Conservation (phyloP, 2,888 invertebrate genomes). For the Linnaemya tessellans region DNA sequence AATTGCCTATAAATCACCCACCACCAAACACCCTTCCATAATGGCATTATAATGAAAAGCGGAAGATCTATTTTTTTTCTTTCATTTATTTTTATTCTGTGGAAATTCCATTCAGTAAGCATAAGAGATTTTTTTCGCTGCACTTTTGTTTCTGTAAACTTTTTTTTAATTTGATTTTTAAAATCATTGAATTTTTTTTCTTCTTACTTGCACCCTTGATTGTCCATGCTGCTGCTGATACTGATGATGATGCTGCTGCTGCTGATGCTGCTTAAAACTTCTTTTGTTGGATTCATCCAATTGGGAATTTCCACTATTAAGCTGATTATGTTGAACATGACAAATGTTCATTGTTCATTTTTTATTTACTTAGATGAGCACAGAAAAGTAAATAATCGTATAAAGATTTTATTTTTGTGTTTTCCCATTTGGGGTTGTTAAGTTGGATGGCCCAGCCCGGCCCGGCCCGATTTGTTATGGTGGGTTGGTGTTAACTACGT, state of each 20-base stretch:
- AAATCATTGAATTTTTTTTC: slow-evolving; percentile 35
- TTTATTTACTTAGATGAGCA: slow-evolving; percentile 65
- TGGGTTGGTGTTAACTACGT: slow-evolving; percentile 70
- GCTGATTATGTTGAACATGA: slow-evolving; percentile 72
- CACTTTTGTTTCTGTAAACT: slow-evolving; percentile 13
- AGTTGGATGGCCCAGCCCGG: slow-evolving; percentile 50
- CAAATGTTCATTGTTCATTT: slow-evolving; percentile 68
- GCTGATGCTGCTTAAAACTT: slow-evolving; percentile 29
- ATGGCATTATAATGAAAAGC: slow-evolving; percentile 4
- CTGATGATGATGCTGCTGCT: slow-evolving; percentile 9
- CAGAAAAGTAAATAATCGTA: slow-evolving; percentile 50
- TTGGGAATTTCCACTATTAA: slow-evolving; percentile 72
- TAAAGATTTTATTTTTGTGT: slow-evolving; percentile 56
- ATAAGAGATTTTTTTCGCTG: slow-evolving; percentile 14
- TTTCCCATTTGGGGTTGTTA: slow-evolving; percentile 57
- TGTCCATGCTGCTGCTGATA: slow-evolving; percentile 52
- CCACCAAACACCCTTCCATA: not conserved
- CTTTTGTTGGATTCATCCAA: slow-evolving; percentile 54
- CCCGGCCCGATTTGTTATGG: slow-evolving; percentile 63
- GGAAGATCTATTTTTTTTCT: slow-evolving; percentile 12
- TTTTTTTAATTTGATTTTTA: slow-evolving; percentile 16
- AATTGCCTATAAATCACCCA: slow-evolving; percentile 51
- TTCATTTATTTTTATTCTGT: slow-evolving; percentile 19
- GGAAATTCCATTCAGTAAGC: slow-evolving; percentile 14
- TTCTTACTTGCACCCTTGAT: slow-evolving; percentile 55